A percentile compares a stretch with the other conserved stretches of the same genome.
Evolutionary conservation across 64 coral and sea anemone genomes (phyloP).

Genomic region (Acropora yongei): DNA sequence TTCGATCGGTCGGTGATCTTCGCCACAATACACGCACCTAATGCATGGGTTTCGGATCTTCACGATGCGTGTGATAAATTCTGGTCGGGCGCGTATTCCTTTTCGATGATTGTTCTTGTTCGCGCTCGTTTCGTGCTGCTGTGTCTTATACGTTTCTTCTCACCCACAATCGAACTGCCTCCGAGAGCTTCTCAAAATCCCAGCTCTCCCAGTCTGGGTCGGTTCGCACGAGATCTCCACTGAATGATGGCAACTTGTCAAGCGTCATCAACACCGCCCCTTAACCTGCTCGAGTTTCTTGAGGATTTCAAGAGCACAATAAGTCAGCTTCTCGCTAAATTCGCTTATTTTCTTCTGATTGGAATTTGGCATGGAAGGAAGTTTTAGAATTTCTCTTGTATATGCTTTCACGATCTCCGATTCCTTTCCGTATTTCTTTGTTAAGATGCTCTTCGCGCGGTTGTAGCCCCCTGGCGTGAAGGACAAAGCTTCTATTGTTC

Average conservation of each 20-base stretch:
- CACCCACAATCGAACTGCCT: not conserved
- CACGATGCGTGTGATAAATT: not conserved
- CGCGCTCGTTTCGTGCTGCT: not conserved
- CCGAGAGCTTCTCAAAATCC: not conserved
- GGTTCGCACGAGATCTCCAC: too few species aligned
- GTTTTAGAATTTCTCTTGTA: not conserved
- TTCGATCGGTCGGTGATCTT: conserved; percentile 51
- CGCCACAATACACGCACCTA: conserved; percentile 44
- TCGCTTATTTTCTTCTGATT: not conserved
- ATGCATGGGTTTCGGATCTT: not conserved
- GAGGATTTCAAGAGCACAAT: not conserved
- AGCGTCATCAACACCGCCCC: too few species aligned
- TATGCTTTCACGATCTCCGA: conserved; percentile 44
- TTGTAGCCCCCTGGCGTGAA: conserved; percentile 49
- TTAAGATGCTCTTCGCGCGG: conserved; percentile 42
- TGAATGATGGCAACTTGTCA: too few species aligned
- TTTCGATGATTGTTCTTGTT: too few species aligned
- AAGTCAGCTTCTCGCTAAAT: not conserved
- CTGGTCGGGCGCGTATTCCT: too few species aligned
- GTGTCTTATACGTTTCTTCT: conserved; percentile 25
- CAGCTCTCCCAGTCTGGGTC: too few species aligned
- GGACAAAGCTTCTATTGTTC: conserved; percentile 23
- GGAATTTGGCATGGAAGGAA: not conserved
- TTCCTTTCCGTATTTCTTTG: conserved; percentile 41
- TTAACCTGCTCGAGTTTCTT: not conserved